phyloP scores from a whole-genome alignment of 2,888 invertebrate genomes.

The Beris chalybata region DNA sequence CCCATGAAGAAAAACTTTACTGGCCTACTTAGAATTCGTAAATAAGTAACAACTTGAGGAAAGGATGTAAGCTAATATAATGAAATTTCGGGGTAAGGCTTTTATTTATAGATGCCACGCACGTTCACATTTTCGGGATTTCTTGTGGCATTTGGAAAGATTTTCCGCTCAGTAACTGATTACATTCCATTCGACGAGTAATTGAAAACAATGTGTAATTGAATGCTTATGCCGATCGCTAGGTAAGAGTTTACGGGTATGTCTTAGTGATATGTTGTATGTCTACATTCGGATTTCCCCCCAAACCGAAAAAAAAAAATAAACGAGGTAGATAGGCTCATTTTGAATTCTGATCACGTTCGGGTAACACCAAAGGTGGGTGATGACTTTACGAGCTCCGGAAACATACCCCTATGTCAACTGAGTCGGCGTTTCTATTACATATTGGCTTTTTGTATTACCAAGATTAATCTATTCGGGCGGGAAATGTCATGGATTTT shows the following conservation, averaged over 20 bases:
- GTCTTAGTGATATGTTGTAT: background rate
- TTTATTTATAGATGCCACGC: slow-evolving; percentile 24
- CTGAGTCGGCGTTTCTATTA: too few species aligned
- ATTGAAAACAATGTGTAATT: slow-evolving; percentile 39
- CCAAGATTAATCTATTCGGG: too few species aligned
- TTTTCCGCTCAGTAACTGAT: slow-evolving; percentile 36
- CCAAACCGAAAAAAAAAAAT: too few species aligned
- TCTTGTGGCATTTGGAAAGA: slow-evolving; percentile 26
- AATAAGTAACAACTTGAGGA: slow-evolving; percentile 7
- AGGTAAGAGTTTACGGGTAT: background rate
- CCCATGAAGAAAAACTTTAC: background rate
- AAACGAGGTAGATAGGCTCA: too few species aligned
- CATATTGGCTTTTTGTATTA: too few species aligned
- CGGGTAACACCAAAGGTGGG: background rate
- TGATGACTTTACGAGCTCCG: background rate
- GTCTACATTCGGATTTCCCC: slow-evolving; percentile 2
- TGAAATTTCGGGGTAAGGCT: background rate
- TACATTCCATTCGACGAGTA: slow-evolving; percentile 34
- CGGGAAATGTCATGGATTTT: too few species aligned
- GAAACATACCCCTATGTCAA: too few species aligned
- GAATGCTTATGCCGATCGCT: slow-evolving; percentile 34
- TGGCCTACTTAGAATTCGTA: background rate
- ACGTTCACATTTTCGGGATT: slow-evolving; percentile 30
- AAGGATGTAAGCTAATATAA: slow-evolving; percentile 2
- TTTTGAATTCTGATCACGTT: slow-evolving; percentile 6